These are phyloP conservation scores for Eudemis profundana DNA, from an alignment of 2,888 invertebrate genomes.

Conservation along the genomic window DNA sequence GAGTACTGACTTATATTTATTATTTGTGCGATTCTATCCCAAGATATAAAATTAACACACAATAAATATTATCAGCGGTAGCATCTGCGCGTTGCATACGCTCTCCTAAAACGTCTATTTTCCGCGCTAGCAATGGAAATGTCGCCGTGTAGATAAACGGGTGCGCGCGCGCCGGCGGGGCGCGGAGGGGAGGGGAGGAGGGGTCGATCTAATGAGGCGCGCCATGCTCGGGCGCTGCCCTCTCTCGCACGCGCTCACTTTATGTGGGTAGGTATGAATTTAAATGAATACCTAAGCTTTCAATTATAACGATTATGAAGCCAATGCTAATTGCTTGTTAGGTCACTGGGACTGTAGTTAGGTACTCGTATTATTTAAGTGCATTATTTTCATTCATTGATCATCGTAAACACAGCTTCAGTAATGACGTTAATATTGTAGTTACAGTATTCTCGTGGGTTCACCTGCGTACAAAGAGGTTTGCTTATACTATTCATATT, in stretches of 20 bases:
- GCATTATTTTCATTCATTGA: conserved; percentile 21
- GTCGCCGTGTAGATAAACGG: conserved; percentile 74
- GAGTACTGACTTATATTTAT: conserved; percentile 13
- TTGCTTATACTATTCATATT: not conserved
- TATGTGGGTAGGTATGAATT: conserved; percentile 70
- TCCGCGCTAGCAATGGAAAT: conserved; percentile 78
- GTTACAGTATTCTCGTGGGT: too few species aligned
- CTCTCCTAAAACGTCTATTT: conserved; percentile 79
- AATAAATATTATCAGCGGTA: conserved; percentile 72
- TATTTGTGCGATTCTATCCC: conserved; percentile 24
- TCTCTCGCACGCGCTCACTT: conserved; percentile 69
- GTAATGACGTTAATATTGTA: not conserved
- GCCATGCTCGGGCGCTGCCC: conserved; percentile 72
- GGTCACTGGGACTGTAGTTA: conserved; percentile 23
- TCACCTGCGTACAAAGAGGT: not conserved
- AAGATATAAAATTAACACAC: conserved; percentile 70
- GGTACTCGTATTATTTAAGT: conserved; percentile 12
- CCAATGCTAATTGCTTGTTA: conserved; percentile 22
- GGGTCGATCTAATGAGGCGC: conserved; percentile 73
- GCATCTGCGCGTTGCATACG: conserved; percentile 69
- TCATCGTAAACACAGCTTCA: not conserved
- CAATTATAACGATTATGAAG: conserved; percentile 59
- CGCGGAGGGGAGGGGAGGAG: conserved; percentile 45
- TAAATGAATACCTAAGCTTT: conserved; percentile 66
- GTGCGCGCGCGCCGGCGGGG: conserved; percentile 65